Evolutionary conservation across 2,797 vertebrate genomes (phyloP).

Genomic region (Dicrostonyx torquatus): DNA sequence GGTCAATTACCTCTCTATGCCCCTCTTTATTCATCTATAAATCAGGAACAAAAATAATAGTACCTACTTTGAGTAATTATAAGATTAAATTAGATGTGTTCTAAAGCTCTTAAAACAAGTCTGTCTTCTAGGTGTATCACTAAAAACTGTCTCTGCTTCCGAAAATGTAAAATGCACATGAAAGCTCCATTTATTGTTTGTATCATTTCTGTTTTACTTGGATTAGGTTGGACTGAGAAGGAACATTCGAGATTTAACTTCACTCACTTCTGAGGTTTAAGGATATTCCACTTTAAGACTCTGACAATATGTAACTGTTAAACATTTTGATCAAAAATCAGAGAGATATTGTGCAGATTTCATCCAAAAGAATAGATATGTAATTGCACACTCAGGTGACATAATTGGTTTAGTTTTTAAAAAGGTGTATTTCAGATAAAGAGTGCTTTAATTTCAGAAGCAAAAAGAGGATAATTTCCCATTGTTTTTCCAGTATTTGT

Average conservation of each 20-base stretch:
- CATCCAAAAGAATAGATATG: background rate
- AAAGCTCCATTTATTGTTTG: background rate
- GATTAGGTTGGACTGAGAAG: background rate
- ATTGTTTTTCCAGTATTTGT: background rate
- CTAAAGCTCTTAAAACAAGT: background rate
- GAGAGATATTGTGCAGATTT: background rate
- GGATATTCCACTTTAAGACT: background rate
- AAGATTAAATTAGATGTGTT: background rate
- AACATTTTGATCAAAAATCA: slow-evolving; percentile 38
- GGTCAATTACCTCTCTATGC: background rate
- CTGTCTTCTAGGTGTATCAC: background rate
- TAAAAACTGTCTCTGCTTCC: background rate
- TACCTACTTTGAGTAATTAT: background rate
- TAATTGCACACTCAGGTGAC: background rate
- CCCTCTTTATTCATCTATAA: slow-evolving; percentile 23
- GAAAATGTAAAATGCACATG: background rate
- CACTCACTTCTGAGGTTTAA: slow-evolving; percentile 12
- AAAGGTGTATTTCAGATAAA: slow-evolving; percentile 8
- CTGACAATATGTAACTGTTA: background rate
- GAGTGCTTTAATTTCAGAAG: slow-evolving; percentile 9
- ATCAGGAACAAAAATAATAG: background rate
- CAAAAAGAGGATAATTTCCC: background rate
- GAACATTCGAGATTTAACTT: background rate
- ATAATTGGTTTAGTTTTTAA: slow-evolving; percentile 31
- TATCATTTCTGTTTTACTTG: background rate